A percentile compares a stretch with the other conserved stretches of the same genome.
phyloP scores from a whole-genome alignment of 2,113 vertebrate genomes.

The Ornithorhynchus anatinus region DNA sequence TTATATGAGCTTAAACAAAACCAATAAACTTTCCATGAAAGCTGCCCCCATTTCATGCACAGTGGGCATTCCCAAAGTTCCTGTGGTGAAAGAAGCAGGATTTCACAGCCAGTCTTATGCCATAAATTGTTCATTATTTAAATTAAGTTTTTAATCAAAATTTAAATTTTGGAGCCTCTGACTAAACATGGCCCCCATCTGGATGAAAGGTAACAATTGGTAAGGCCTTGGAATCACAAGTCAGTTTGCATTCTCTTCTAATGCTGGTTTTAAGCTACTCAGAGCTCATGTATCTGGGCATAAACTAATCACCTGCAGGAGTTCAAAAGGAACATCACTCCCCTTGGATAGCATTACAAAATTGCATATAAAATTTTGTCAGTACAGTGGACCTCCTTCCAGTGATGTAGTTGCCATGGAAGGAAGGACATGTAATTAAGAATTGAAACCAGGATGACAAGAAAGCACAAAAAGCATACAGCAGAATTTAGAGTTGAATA shows the following conservation, averaged over 20 bases:
- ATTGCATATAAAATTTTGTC: not conserved
- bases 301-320: not conserved
- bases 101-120: not conserved
- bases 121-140: slow-evolving; percentile 16
- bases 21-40: slow-evolving; percentile 49
- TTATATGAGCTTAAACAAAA: slow-evolving; percentile 40
- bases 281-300: fast-evolving
- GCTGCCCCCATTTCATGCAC: slow-evolving; percentile 9
- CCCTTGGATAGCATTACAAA: not conserved
- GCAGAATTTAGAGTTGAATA: not conserved
- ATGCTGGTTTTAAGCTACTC: not conserved
- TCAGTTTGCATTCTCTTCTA: not conserved
- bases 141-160: slow-evolving; percentile 13
- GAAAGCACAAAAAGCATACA: not conserved
- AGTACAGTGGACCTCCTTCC: not conserved
- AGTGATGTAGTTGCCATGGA: not conserved
- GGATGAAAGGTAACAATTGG: slow-evolving; percentile 1
- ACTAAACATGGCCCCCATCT: not conserved
- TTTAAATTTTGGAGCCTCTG: not conserved
- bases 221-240: not conserved
- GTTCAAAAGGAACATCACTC: not conserved
- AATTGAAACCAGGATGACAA: not conserved
- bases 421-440: not conserved
- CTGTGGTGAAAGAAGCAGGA: slow-evolving; percentile 2
- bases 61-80: slow-evolving; percentile 16